A percentile compares a stretch with the other conserved stretches of the same genome.
These are phyloP conservation scores for Epistrophe eligans DNA, from an alignment of 2,888 invertebrate genomes.

Conservation along the genomic window DNA sequence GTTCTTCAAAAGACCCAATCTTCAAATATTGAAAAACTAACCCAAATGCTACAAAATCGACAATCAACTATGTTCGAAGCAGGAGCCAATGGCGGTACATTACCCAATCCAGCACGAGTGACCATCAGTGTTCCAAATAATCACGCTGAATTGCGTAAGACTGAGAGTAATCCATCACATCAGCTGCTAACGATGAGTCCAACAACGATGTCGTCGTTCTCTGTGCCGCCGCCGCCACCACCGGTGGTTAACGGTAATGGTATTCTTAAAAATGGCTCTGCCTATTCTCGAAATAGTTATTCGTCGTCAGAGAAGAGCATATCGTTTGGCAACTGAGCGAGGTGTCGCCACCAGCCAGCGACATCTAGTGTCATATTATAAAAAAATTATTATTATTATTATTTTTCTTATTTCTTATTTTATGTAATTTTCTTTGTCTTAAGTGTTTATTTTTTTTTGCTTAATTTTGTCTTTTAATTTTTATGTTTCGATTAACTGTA, in stretches of 20 bases:
- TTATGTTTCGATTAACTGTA: conserved; percentile 43
- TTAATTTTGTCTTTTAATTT: conserved; percentile 24
- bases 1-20: conserved; percentile 76
- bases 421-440: conserved; percentile 55
- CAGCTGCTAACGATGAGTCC: conserved; percentile 53
- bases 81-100: conserved; percentile 45
- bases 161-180: conserved; percentile 78
- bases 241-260: conserved; percentile 81
- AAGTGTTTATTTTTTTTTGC: conserved; percentile 58
- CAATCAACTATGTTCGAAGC: conserved; percentile 62
- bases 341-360: conserved; percentile 41
- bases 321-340: conserved; percentile 81
- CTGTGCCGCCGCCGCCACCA: background rate
- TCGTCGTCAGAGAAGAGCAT: conserved; percentile 81
- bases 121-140: conserved; percentile 75
- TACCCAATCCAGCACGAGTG: conserved; percentile 71
- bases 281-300: conserved; percentile 77
- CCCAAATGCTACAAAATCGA: conserved; percentile 76
- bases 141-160: conserved; percentile 78
- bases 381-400: conserved; percentile 36
- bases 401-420: conserved; percentile 30
- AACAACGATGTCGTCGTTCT: background rate
- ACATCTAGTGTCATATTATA: conserved; percentile 74
- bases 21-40: conserved; percentile 77
- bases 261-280: conserved; percentile 84